phyloP scores from a whole-genome alignment of 2,888 invertebrate species.

The Crematogaster levior region DNA sequence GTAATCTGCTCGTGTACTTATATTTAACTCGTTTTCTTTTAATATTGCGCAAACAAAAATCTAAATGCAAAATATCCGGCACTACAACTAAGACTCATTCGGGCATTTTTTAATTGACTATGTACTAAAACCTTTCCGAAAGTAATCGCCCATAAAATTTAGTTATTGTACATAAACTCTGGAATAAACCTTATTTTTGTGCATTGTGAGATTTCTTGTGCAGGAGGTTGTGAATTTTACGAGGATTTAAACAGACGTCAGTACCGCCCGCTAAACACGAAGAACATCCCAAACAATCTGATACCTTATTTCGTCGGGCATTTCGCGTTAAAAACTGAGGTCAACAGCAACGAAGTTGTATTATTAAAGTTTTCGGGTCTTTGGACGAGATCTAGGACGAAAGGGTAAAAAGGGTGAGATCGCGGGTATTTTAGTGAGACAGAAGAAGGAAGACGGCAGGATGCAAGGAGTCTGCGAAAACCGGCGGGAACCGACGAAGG shows the following conservation, averaged over 20 bases:
- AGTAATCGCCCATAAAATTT: neutral
- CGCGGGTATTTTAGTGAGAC: slow-evolving; percentile 9
- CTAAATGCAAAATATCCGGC: neutral
- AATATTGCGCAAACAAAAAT: slow-evolving; percentile 23
- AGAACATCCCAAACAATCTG: neutral
- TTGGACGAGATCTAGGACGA: neutral
- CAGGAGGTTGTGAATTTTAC: neutral
- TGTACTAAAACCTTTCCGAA: neutral
- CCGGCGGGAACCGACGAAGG: slow-evolving; percentile 47
- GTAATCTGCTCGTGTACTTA: neutral
- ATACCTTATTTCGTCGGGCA: neutral
- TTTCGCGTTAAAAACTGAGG: neutral
- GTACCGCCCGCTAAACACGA: neutral
- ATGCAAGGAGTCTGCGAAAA: slow-evolving; percentile 23
- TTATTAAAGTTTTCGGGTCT: neutral
- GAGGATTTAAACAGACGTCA: neutral
- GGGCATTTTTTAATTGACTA: neutral
- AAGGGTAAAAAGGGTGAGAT: slow-evolving; percentile 16
- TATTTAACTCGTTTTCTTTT: slow-evolving; percentile 11
- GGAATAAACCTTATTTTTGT: neutral
- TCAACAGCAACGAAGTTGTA: neutral
- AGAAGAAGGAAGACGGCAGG: slow-evolving; percentile 34
- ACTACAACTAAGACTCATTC: neutral
- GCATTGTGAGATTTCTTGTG: neutral
- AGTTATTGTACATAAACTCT: neutral